These are phyloP conservation scores for Tachina fera DNA, from an alignment of 2,888 invertebrate genomes.

Conservation along the genomic window DNA sequence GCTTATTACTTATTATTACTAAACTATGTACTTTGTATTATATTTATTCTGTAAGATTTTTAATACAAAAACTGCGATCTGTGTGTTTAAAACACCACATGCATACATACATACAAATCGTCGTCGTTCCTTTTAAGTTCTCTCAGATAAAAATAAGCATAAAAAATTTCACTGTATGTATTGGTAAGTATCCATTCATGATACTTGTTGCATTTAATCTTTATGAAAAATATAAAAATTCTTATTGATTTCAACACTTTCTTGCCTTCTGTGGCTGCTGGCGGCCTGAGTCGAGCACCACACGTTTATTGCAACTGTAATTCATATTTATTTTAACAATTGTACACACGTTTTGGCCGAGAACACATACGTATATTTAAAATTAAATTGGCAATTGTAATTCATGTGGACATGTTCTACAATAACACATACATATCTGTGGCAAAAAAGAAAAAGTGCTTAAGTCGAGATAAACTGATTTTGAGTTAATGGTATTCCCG, in stretches of 20 bases:
- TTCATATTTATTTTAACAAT: slow-evolving; percentile 66
- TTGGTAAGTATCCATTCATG: not conserved
- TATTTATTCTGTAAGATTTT: not conserved
- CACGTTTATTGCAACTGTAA: slow-evolving; percentile 52
- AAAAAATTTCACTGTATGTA: slow-evolving; percentile 11
- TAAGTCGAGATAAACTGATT: too few relatives aligned
- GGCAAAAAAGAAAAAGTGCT: too few relatives aligned
- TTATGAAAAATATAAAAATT: slow-evolving; percentile 15
- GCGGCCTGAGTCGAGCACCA: not conserved
- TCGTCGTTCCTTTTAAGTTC: slow-evolving; percentile 30
- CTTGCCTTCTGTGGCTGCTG: not conserved
- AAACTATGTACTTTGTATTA: not conserved
- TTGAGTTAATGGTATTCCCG: too few relatives aligned
- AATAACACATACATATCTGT: not conserved
- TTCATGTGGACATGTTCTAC: not conserved
- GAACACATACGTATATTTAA: slow-evolving; percentile 49
- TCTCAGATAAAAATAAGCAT: slow-evolving; percentile 48
- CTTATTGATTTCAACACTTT: slow-evolving; percentile 56
- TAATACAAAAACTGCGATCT: slow-evolving; percentile 2
- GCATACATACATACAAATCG: slow-evolving; percentile 27
- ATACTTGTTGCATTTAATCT: slow-evolving; percentile 16
- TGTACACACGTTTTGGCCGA: slow-evolving; percentile 31
- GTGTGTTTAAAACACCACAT: slow-evolving; percentile 7
- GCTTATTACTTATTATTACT: slow-evolving; percentile 41
- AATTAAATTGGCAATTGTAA: slow-evolving; percentile 52